These are phyloP conservation scores for Eupithecia insigniata DNA, from an alignment of 2,888 invertebrate genomes.

Conservation along the genomic window DNA sequence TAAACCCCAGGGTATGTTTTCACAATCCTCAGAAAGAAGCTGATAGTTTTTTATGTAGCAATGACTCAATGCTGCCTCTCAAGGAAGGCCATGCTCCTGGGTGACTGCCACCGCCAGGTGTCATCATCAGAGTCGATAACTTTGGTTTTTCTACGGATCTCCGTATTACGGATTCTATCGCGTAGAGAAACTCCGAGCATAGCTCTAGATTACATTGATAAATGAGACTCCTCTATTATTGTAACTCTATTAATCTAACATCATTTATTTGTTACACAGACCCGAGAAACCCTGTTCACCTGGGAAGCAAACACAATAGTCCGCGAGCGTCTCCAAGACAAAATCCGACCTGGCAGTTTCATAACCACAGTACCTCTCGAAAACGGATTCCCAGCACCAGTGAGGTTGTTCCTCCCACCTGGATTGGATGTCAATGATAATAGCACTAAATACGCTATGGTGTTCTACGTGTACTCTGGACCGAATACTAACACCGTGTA, in stretches of 20 bases:
- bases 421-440: constrained; percentile 84
- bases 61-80: constrained; percentile 42
- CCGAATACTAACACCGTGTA: constrained; percentile 92
- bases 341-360: constrained; percentile 79
- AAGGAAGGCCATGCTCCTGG: constrained; percentile 75
- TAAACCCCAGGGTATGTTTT: constrained; percentile 25
- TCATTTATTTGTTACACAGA: constrained; percentile 43
- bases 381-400: constrained; percentile 85
- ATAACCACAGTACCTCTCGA: constrained; percentile 84
- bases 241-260: no score
- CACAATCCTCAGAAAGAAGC: no score
- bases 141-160: no score
- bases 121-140: no score
- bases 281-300: constrained; percentile 47
- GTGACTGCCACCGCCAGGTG: constrained; percentile 55
- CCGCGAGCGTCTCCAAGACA: constrained; percentile 76
- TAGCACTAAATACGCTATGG: constrained; percentile 86
- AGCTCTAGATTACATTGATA: no score
- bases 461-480: constrained; percentile 92
- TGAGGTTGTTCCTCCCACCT: constrained; percentile 87
- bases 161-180: no score
- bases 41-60: no score
- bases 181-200: no score
- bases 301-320: constrained; percentile 87
- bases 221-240: no score